Conservation (phyloP, 2,797 vertebrate species). For the Chrysocyon brachyurus region DNA sequence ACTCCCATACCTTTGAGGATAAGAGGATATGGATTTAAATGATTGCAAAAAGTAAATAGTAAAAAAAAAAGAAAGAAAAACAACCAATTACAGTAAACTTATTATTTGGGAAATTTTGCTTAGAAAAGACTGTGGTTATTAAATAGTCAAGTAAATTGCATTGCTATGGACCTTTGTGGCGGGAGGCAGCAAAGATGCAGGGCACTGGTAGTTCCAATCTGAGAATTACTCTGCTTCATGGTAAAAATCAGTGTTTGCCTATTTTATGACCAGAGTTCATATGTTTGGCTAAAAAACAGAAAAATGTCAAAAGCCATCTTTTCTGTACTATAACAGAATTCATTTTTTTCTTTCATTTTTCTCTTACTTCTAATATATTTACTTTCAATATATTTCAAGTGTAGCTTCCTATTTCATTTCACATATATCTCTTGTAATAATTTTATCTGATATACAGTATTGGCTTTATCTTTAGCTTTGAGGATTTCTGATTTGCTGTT, state of each 20-base stretch:
- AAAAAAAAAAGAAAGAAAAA: background rate
- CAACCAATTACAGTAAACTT: background rate
- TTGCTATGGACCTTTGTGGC: rapidly evolving
- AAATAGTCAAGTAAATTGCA: background rate
- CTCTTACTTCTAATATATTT: background rate
- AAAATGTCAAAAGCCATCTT: background rate
- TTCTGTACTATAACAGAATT: background rate
- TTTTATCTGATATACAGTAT: background rate
- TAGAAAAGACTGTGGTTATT: background rate
- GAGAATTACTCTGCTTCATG: background rate
- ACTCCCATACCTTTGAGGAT: background rate
- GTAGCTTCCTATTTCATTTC: conserved; percentile 2
- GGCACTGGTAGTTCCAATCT: background rate
- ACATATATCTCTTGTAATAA: background rate
- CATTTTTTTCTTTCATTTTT: background rate
- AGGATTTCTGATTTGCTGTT: background rate
- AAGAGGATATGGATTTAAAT: conserved; percentile 39
- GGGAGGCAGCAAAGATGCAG: rapidly evolving
- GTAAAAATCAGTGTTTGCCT: background rate
- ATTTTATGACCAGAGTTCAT: background rate
- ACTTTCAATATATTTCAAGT: background rate
- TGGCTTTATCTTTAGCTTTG: background rate
- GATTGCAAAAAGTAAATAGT: background rate
- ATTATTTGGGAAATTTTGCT: background rate
- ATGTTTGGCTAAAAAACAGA: background rate